These are phyloP conservation scores for Mormoops blainvillei DNA, from an alignment of 2,113 vertebrate genomes.

Conservation along the genomic window DNA sequence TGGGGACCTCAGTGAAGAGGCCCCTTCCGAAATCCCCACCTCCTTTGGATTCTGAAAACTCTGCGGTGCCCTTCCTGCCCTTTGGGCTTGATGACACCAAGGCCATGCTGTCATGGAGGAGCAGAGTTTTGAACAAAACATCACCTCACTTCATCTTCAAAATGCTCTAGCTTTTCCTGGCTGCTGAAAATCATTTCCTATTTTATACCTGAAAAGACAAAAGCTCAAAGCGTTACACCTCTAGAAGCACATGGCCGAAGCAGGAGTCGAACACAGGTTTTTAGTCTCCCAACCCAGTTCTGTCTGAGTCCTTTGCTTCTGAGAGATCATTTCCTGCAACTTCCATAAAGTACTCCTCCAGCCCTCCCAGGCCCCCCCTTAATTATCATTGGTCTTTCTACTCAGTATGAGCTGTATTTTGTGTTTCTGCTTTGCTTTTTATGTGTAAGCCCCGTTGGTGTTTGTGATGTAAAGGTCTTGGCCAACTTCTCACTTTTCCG, in stretches of 20 bases:
- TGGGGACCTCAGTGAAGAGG: background rate
- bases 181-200: background rate
- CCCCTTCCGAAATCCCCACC: background rate
- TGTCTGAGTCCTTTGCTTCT: background rate
- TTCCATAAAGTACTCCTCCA: background rate
- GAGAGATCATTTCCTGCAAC: background rate
- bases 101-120: accelerated
- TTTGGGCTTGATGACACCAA: background rate
- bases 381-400: background rate
- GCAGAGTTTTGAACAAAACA: background rate
- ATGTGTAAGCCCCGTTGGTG: background rate
- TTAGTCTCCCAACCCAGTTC: background rate
- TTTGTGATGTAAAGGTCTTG: constrained; percentile 26
- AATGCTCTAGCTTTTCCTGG: background rate
- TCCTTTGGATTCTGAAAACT: background rate
- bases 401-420: background rate
- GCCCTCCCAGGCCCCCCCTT: background rate
- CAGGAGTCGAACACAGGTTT: background rate
- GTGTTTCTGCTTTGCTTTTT: background rate
- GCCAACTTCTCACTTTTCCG: background rate
- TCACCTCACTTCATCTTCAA: background rate
- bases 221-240: background rate
- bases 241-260: background rate
- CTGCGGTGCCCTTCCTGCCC: background rate
- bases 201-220: background rate